Conservation (phyloP, 2,797 vertebrate species). For the Spizella passerina region DNA sequence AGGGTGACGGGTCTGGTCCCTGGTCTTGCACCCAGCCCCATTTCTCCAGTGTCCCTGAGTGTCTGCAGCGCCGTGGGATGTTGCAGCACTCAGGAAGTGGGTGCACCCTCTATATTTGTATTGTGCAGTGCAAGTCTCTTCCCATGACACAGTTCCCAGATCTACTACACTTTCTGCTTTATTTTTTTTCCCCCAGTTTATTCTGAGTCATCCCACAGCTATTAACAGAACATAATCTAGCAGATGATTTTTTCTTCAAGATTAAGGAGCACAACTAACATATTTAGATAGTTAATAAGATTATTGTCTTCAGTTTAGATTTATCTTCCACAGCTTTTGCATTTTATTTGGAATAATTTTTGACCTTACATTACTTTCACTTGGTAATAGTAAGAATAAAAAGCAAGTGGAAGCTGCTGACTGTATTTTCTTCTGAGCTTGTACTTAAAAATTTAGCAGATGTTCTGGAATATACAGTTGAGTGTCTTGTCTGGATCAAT, state of each 20-base stretch:
- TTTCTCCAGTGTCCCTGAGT: neutral
- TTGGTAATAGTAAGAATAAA: neutral
- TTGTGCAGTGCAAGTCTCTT: neutral
- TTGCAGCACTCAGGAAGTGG: neutral
- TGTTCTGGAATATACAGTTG: neutral
- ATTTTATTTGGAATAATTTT: neutral
- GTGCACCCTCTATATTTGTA: neutral
- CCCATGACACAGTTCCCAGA: neutral
- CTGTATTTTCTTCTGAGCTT: neutral
- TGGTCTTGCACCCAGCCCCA: neutral
- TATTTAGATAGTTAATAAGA: neutral
- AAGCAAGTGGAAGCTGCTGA: neutral
- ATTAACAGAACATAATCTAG: neutral
- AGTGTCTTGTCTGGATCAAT: neutral
- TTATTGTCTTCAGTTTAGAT: neutral
- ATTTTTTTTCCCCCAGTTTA: neutral
- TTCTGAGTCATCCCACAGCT: slow-evolving; percentile 9
- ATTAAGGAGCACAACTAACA: neutral
- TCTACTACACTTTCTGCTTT: neutral
- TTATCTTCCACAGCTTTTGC: neutral
- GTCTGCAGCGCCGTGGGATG: neutral
- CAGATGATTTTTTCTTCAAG: neutral
- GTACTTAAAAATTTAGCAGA: neutral
- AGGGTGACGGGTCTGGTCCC: neutral
- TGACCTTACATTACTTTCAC: neutral